phyloP scores from a whole-genome alignment of 2,113 vertebrate genomes.

The Protobothrops flavoviridis region DNA sequence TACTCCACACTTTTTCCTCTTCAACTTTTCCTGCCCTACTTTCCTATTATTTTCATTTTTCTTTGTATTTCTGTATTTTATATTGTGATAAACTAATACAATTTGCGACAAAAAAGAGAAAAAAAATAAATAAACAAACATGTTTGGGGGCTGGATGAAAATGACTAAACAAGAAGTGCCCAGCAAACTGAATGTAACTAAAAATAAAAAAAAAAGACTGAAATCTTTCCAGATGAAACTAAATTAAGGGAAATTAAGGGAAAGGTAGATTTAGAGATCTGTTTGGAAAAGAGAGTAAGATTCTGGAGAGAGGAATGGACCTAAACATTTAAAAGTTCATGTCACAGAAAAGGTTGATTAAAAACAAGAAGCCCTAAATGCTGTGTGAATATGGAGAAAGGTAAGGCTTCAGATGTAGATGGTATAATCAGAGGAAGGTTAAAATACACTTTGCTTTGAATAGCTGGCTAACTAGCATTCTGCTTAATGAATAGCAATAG shows the following conservation, averaged over 20 bases:
- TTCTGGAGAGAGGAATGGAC: not conserved
- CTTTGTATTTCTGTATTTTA: too few species aligned
- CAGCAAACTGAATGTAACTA: not conserved
- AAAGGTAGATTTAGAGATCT: not conserved
- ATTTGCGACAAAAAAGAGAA: too few species aligned
- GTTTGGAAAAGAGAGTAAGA: not conserved
- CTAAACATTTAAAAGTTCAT: not conserved
- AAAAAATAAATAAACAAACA: too few species aligned
- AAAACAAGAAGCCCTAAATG: not conserved
- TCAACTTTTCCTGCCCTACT: too few species aligned
- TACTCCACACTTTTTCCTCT: too few species aligned
- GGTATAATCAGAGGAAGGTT: not conserved
- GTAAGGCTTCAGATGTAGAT: not conserved
- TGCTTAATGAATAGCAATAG: not conserved
- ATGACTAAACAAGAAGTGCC: not conserved
- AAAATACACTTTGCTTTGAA: not conserved
- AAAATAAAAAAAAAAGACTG: not conserved
- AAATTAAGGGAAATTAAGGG: not conserved
- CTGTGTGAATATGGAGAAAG: not conserved
- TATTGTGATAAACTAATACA: too few species aligned
- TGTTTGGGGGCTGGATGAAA: too few species aligned
- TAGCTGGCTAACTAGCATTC: not conserved
- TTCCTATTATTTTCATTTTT: too few species aligned
- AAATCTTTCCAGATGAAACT: not conserved
- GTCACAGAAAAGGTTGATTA: not conserved